Evolutionary conservation across 2,797 vertebrate species (phyloP).

Genomic region (Anguilla pacifica): DNA sequence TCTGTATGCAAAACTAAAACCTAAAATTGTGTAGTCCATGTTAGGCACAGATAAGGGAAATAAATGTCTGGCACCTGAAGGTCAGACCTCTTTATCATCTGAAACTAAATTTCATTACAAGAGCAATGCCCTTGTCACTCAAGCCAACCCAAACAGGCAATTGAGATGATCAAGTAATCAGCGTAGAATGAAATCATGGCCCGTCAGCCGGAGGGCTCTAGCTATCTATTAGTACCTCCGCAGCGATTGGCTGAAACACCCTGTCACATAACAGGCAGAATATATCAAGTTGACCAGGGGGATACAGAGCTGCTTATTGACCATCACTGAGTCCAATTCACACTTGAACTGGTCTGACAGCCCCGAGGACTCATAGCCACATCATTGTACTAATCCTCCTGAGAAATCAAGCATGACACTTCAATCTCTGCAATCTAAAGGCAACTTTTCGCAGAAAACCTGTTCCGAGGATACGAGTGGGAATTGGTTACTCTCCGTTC

Average conservation of each 20-base stretch:
- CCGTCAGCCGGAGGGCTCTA: neutral
- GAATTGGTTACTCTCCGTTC: neutral
- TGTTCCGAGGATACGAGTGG: neutral
- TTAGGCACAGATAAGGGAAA: neutral
- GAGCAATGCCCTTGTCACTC: conserved; percentile 1
- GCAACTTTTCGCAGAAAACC: neutral
- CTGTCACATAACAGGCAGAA: neutral
- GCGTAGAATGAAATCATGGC: neutral
- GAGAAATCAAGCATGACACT: conserved; percentile 10
- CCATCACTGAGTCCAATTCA: neutral
- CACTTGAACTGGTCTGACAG: neutral
- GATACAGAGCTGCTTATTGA: neutral
- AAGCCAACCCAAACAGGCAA: neutral
- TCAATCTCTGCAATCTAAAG: neutral
- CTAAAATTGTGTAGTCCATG: neutral
- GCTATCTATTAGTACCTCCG: conserved; percentile 1
- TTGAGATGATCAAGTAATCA: conserved; percentile 5
- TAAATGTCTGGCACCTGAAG: neutral
- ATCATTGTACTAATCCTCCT: neutral
- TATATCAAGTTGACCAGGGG: neutral
- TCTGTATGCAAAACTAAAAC: neutral
- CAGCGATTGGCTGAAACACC: neutral
- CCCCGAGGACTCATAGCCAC: neutral
- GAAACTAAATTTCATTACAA: conserved; percentile 5
- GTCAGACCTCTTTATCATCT: neutral